Conservation (phyloP, 2,888 invertebrate genomes). For the Andrena flavipes region DNA sequence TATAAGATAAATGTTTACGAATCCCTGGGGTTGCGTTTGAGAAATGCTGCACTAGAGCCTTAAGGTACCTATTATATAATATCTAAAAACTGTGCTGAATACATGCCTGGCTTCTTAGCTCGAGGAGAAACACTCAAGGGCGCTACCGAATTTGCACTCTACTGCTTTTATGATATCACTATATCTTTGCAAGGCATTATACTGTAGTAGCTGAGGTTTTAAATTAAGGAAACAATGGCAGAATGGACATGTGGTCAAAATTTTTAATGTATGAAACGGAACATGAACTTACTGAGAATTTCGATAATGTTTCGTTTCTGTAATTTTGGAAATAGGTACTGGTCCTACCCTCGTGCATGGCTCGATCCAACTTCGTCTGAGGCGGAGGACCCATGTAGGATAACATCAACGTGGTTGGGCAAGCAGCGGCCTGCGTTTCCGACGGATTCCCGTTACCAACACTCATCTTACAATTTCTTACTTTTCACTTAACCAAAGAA, state of each 20-base stretch:
- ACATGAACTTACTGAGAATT: slow-evolving; percentile 79
- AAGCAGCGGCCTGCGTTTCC: slow-evolving; percentile 7
- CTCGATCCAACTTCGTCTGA: slow-evolving; percentile 79
- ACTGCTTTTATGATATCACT: too few species aligned
- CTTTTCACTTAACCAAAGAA: background rate
- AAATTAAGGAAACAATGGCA: background rate
- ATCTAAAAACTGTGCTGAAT: too few species aligned
- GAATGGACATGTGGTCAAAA: background rate
- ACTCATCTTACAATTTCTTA: background rate
- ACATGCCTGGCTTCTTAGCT: too few species aligned
- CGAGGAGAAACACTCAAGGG: too few species aligned
- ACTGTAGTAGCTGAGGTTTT: background rate
- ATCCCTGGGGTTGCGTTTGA: too few species aligned
- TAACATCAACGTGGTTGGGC: slow-evolving; percentile 61
- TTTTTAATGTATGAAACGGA: background rate
- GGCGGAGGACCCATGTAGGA: slow-evolving; percentile 83
- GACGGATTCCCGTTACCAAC: background rate
- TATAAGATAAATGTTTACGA: too few species aligned
- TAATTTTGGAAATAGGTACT: slow-evolving; percentile 84
- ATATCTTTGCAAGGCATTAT: too few species aligned
- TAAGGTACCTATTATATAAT: too few species aligned
- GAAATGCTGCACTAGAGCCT: too few species aligned
- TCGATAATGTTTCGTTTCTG: slow-evolving; percentile 84
- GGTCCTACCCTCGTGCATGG: slow-evolving; percentile 74
- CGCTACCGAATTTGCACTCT: too few species aligned